phyloP scores from a whole-genome alignment of 2,797 vertebrate genomes.

The Molossus alvarezi region DNA sequence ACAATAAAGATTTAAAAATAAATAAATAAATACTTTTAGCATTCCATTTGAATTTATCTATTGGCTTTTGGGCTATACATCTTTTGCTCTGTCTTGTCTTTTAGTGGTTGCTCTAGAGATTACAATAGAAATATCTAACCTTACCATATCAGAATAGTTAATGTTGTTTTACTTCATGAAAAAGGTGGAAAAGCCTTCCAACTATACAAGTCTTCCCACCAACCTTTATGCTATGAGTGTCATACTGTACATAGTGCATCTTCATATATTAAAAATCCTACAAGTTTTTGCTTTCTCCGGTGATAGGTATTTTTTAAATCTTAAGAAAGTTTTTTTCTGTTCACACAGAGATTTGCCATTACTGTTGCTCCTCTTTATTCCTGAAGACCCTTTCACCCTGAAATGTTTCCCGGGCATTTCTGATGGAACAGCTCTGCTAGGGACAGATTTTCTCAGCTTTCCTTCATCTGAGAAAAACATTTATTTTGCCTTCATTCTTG shows the following conservation, averaged over 20 bases:
- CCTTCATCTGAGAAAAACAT: slow-evolving; percentile 25
- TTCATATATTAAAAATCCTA: slow-evolving; percentile 10
- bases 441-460: background rate
- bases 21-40: background rate
- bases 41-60: slow-evolving; percentile 12
- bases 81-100: slow-evolving; percentile 55
- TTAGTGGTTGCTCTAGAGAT: background rate
- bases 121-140: slow-evolving; percentile 5
- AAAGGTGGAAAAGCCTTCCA: slow-evolving; percentile 32
- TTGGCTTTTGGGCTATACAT: background rate
- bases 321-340: slow-evolving; percentile 13
- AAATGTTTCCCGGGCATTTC: background rate
- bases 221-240: background rate
- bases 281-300: slow-evolving; percentile 7
- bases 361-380: slow-evolving; percentile 7
- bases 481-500: slow-evolving; percentile 23
- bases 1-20: too few relatives aligned
- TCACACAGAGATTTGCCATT: background rate
- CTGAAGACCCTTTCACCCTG: background rate
- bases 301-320: background rate
- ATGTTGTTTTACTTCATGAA: background rate
- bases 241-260: background rate
- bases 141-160: background rate
- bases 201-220: background rate
- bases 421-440: background rate